Evolutionary conservation across 2,888 invertebrate genomes (phyloP).

Genomic region (Pasiphila rectangulata): DNA sequence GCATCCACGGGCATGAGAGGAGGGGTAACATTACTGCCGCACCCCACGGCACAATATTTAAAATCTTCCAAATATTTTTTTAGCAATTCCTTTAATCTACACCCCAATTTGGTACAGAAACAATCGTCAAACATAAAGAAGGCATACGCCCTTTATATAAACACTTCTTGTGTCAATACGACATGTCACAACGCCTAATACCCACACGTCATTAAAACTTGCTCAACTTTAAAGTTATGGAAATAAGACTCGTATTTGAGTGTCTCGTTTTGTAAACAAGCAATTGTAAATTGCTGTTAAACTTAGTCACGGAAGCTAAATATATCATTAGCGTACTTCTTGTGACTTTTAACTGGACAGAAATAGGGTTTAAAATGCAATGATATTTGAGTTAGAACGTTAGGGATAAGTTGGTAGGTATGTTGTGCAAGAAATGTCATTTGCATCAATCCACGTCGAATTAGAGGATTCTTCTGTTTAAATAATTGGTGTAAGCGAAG

Average conservation of each 20-base stretch:
- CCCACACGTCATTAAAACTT: no score
- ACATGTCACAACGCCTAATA: constrained; percentile 53
- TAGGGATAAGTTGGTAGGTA: constrained; percentile 7
- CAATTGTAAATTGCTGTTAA: no score
- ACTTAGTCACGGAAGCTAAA: no score
- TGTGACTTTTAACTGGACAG: no score
- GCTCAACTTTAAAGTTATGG: no score
- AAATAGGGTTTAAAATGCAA: constrained; percentile 6
- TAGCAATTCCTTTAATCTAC: constrained; percentile 20
- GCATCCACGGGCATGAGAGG: no score
- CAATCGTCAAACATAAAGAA: constrained; percentile 37
- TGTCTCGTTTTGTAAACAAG: no score
- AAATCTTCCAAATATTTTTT: constrained; percentile 8
- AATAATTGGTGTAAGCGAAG: constrained; percentile 52
- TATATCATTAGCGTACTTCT: no score
- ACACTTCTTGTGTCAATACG: constrained; percentile 66
- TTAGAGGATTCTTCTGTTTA: constrained; percentile 63
- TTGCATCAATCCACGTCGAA: constrained; percentile 72
- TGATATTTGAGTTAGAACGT: not conserved
- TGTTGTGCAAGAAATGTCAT: constrained; percentile 61
- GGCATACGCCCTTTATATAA: constrained; percentile 65
- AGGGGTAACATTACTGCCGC: no score
- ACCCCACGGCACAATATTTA: not conserved
- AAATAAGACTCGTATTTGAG: no score
- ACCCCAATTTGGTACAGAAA: constrained; percentile 20